phyloP scores from a whole-genome alignment of 2,888 invertebrate species.

The Synergus itoensis region DNA sequence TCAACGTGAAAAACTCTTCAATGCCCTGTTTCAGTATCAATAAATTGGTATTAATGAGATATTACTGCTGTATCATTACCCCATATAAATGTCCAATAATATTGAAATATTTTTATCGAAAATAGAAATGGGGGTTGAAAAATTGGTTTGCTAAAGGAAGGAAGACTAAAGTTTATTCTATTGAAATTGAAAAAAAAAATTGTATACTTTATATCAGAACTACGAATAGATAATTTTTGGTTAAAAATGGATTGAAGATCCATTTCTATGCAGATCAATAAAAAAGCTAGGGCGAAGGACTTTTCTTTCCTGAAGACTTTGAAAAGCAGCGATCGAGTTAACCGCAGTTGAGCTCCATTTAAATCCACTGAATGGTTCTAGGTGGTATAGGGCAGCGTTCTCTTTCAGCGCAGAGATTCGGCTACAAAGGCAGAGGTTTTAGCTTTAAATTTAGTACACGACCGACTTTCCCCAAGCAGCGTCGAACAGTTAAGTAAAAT shows the following conservation, averaged over 20 bases:
- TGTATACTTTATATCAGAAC: neutral
- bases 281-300: neutral
- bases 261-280: slow-evolving; percentile 38
- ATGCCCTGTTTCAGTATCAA: too few relatives aligned
- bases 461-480: slow-evolving; percentile 48
- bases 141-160: too few relatives aligned
- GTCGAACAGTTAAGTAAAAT: slow-evolving; percentile 69
- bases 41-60: too few relatives aligned
- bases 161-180: neutral
- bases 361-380: slow-evolving; percentile 72
- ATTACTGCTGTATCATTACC: too few relatives aligned
- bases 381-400: slow-evolving; percentile 64
- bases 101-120: too few relatives aligned
- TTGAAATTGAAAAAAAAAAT: neutral
- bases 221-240: neutral
- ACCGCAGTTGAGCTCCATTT: slow-evolving; percentile 64
- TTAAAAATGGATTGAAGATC: slow-evolving; percentile 19
- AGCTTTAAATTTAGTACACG: slow-evolving; percentile 76
- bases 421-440: slow-evolving; percentile 75
- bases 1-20: too few relatives aligned
- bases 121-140: too few relatives aligned
- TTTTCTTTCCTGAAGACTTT: slow-evolving; percentile 31
- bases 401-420: slow-evolving; percentile 71
- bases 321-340: slow-evolving; percentile 50
- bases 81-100: too few relatives aligned